phyloP scores from a whole-genome alignment of 2,113 vertebrate genomes.

The Menura novaehollandiae region DNA sequence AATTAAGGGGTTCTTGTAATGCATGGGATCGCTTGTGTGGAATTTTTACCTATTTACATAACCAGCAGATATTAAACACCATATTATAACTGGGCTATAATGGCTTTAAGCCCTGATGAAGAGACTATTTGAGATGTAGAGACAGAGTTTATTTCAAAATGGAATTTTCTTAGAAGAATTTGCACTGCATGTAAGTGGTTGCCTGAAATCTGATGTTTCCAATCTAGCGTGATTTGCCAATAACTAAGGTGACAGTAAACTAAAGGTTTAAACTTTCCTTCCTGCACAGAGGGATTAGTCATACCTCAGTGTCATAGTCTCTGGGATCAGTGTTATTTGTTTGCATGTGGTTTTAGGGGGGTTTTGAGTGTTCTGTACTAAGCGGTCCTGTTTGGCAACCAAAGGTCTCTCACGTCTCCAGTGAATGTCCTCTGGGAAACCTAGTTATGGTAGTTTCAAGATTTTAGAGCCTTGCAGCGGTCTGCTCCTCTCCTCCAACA shows the following conservation, averaged over 20 bases:
- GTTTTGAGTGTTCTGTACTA: background rate
- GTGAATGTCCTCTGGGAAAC: background rate
- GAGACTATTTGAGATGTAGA: background rate
- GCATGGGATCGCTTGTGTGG: background rate
- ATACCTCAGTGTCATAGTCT: background rate
- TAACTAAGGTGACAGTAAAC: background rate
- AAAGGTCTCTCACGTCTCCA: background rate
- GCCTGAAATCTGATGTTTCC: background rate
- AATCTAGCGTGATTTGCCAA: background rate
- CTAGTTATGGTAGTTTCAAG: background rate
- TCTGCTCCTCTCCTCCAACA: background rate
- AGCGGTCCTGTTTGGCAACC: background rate
- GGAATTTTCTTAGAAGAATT: background rate
- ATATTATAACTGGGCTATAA: background rate
- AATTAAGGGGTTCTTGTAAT: background rate
- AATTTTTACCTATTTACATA: background rate
- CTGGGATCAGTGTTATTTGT: background rate
- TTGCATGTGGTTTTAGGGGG: rapidly evolving
- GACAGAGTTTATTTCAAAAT: background rate
- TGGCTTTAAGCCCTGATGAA: background rate
- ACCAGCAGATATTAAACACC: background rate
- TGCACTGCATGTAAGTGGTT: background rate
- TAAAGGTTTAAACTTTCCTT: background rate
- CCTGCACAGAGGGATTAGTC: background rate
- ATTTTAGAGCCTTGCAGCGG: background rate